phyloP scores from a whole-genome alignment of 2,113 vertebrate species.

The Caloenas nicobarica region DNA sequence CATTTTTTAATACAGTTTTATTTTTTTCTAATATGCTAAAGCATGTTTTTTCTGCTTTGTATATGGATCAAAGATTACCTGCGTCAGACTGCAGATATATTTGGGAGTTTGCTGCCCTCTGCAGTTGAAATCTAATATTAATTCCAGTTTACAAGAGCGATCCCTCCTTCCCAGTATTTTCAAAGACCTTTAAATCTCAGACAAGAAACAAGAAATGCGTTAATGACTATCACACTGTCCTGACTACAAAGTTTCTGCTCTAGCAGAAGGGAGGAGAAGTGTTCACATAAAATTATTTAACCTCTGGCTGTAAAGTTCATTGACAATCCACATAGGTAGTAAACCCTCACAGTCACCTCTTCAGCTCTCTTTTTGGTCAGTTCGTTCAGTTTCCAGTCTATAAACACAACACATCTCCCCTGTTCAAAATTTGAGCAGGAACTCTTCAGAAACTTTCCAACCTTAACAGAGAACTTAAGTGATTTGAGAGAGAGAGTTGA shows the following conservation, averaged over 20 bases:
- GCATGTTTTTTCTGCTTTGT: background rate
- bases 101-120: conserved; percentile 78
- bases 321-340: background rate
- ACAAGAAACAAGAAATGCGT: background rate
- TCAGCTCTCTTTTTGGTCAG: background rate
- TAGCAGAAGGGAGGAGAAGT: background rate
- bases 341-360: background rate
- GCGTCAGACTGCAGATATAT: background rate
- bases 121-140: conserved; percentile 60
- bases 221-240: background rate
- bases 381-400: background rate
- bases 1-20: background rate
- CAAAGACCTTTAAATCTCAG: background rate
- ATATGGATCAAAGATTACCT: background rate
- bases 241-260: background rate
- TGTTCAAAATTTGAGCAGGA: background rate
- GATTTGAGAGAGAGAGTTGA: background rate
- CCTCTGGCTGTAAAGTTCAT: background rate
- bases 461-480: background rate
- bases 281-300: background rate
- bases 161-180: background rate
- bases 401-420: background rate
- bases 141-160: background rate
- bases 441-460: background rate
- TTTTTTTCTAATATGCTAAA: background rate